phyloP scores from a whole-genome alignment of 2,113 vertebrate species.

The Neodon shergylaensis region DNA sequence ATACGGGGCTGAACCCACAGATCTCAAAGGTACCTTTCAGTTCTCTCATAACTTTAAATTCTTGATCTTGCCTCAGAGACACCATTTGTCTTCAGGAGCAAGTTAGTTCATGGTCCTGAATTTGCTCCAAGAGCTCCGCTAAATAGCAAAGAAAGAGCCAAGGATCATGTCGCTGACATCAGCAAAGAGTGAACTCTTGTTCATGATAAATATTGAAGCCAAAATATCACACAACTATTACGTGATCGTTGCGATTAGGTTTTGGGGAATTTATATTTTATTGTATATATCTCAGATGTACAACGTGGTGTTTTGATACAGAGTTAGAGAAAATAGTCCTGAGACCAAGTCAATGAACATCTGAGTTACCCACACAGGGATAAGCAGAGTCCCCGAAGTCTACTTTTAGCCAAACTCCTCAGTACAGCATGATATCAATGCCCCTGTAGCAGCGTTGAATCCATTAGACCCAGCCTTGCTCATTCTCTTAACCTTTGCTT shows the following conservation, averaged over 20 bases:
- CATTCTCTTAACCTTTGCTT: neutral
- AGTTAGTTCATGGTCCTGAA: neutral
- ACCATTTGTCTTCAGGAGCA: slow-evolving; percentile 35
- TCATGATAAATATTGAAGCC: neutral
- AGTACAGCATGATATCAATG: neutral
- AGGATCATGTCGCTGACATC: neutral
- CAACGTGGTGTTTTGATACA: neutral
- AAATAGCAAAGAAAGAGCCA: neutral
- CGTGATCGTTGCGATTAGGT: neutral
- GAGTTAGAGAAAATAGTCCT: neutral
- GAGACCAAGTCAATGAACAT: neutral
- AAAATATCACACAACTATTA: slow-evolving; percentile 1
- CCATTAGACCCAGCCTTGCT: neutral
- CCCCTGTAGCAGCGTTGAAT: neutral
- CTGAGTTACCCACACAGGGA: neutral
- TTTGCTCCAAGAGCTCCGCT: neutral
- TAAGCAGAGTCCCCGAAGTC: neutral
- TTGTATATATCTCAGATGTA: neutral
- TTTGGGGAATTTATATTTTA: neutral
- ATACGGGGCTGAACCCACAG: neutral
- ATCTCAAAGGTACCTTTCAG: neutral
- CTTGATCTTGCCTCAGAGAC: neutral
- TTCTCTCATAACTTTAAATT: neutral
- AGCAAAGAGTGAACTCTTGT: neutral
- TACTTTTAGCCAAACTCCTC: neutral